phyloP scores from a whole-genome alignment of 2,888 invertebrate genomes.

The Quadroppia sp. region DNA sequence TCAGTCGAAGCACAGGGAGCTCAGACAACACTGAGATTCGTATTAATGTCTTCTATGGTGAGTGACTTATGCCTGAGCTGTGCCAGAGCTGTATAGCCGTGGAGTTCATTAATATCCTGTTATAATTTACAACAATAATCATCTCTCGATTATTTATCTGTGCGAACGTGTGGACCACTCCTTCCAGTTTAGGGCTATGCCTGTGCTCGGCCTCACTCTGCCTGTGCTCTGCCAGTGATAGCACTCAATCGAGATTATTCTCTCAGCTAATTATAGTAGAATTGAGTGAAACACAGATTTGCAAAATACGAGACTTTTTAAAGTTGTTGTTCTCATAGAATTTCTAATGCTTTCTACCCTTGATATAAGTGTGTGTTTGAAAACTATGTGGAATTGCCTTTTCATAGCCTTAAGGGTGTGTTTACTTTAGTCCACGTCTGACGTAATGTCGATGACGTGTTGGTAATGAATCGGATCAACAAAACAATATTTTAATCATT shows the following conservation, averaged over 20 bases:
- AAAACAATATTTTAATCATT: constrained; percentile 41
- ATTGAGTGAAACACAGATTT: constrained; percentile 23
- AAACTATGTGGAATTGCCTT: constrained; percentile 25
- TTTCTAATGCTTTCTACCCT: constrained; percentile 19
- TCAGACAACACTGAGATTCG: neutral
- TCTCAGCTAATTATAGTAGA: constrained; percentile 34
- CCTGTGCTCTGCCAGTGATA: too few relatives aligned
- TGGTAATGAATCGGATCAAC: constrained; percentile 38
- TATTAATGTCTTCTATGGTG: neutral
- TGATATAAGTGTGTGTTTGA: constrained; percentile 17
- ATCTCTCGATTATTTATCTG: constrained; percentile 34
- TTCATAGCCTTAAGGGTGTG: constrained; percentile 29
- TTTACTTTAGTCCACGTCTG: constrained; percentile 24
- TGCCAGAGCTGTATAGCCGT: neutral
- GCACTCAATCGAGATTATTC: constrained; percentile 33
- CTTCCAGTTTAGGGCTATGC: constrained; percentile 36
- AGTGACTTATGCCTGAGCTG: neutral
- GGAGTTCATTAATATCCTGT: constrained; percentile 36
- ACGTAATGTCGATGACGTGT: constrained; percentile 38
- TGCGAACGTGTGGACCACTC: constrained; percentile 34
- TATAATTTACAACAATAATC: constrained; percentile 34
- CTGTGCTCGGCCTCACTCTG: neutral
- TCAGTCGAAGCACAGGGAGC: neutral
- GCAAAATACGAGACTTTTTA: neutral
- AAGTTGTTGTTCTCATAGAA: constrained; percentile 25